Base-by-base conservation (phyloP, 2,888 invertebrate genomes). In the Acanthococcus lagerstroemiae region DNA sequence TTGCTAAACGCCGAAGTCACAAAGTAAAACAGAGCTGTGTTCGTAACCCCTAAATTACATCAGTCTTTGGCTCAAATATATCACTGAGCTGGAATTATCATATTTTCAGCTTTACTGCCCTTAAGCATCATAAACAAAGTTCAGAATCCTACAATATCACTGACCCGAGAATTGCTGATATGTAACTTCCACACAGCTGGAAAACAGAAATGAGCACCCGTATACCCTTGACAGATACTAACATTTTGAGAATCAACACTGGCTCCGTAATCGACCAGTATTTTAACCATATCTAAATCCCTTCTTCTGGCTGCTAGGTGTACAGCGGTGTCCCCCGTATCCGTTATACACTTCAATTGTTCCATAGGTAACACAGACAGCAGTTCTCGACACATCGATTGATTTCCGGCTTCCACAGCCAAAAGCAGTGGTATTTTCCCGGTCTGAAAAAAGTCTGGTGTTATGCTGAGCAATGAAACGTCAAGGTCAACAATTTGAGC, bases 401-500 rank as follows among this genome's bases (percentile, higher is more conserved):
- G 88, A 80, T 95, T 96, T 65, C 95, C 95, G 26, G 90, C 89
- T 78, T 95, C 94, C 72, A 94, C 90, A 66, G 96, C 94, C 77
- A 93, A 81, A 75, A 95, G 85, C 74, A 97, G 80, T 72, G 97
- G 94, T 74, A 95, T 87, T 80, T 90, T 91, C 70, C 94, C 95
- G 78, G 87, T 86, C 94, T 95, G 25, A n/a, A 17, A 4, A 48
- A 9, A 46, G 0, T 7, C n/a, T 9, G 26, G 5, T 3, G 19
- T 7, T 3, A 5, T 1, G 15, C 1, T 9, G 37, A 26, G 30
- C 17, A n/a, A n/a, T n/a, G n/a, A n/a, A n/a, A n/a, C n/a, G n/a
- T n/a, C n/a, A n/a, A n/a, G n/a, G n/a, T n/a, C n/a, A n/a, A 60
- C 6, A 46, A 46, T 21, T 57, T 44, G 19, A n/a, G n/a, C n/a